phyloP scores from a whole-genome alignment of 2,888 invertebrate species.

The Heliconius ismenius region DNA sequence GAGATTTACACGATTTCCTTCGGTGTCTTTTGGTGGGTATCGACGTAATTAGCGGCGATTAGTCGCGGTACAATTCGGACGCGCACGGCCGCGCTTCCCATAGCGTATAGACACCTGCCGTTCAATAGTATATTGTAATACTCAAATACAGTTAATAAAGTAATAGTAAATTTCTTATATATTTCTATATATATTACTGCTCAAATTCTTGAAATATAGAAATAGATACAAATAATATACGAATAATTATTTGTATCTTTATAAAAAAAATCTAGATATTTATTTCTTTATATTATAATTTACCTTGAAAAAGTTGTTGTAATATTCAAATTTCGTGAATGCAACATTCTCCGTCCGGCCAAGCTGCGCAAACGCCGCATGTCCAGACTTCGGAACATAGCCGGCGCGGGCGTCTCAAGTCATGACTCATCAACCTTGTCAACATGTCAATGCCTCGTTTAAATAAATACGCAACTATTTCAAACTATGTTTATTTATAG shows the following conservation, averaged over 20 bases:
- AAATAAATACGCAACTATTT: slow-evolving; percentile 64
- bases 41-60: slow-evolving; percentile 76
- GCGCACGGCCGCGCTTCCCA: slow-evolving; percentile 81
- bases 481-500: slow-evolving; percentile 63
- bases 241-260: not conserved
- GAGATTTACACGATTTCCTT: slow-evolving; percentile 34
- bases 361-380: slow-evolving; percentile 58
- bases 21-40: slow-evolving; percentile 44
- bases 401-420: slow-evolving; percentile 46
- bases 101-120: slow-evolving; percentile 61
- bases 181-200: not conserved
- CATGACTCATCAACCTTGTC: slow-evolving; percentile 66
- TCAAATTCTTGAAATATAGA: not conserved
- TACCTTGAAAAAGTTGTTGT: not conserved
- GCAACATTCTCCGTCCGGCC: slow-evolving; percentile 46
- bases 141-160: slow-evolving; percentile 18
- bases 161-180: not conserved
- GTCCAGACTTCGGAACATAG: slow-evolving; percentile 52
- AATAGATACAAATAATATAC: not conserved
- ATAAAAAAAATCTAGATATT: not conserved
- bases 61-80: slow-evolving; percentile 71
- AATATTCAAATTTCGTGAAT: slow-evolving; percentile 29
- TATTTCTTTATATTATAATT: not conserved
- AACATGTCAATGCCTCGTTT: slow-evolving; percentile 68
- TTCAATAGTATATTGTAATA: slow-evolving; percentile 30